Base-by-base conservation (phyloP, 2,797 vertebrate genomes). In the Lutjanus argentimaculatus region DNA sequence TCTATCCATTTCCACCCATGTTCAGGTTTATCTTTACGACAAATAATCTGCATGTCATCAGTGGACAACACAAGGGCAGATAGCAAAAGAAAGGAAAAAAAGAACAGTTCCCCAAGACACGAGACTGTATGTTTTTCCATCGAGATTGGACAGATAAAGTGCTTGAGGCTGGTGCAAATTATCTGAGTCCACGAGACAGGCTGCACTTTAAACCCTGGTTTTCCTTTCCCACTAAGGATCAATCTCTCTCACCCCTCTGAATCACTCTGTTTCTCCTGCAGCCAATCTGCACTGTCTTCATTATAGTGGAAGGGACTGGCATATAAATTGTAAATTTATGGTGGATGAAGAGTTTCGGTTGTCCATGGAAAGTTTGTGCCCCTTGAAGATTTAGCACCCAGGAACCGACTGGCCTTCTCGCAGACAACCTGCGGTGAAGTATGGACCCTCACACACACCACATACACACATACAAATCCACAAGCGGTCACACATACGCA, bases 311-410 rank as follows among this genome's bases (percentile, higher is more conserved):
- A 53, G 56, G 62, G 19, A 56, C 45, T 13, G 71, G 62, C 69
- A 77, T 70, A 85, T 82, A 83, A 79, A 87, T 75, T 79, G 77
- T 74, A 82, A 73, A 86, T 82, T 81, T 79, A 85, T 74, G 76
- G 69, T 3, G 57, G 65, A 81, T 70, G 55, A 82, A 73, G 72
- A 80, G 66, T 80, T 78, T 85, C 13, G 3, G 30, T 77, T 80
- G 73, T 85, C 79, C 55, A 8, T 77, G 75, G 72, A 85, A 80
- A 73, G 76, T 89, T 61, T 80, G 73, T 67, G 52, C 61, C 68
- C 49, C 48, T 43, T 63, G 25, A 85, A 83, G 80, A 86, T 86
- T 89, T 84, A 84, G 65, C 66, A 61, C 63, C 68, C 21, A 71
- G 62, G 43, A 36, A 21, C 52, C 21, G 0, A 55, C 68, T 61